Base-by-base conservation (phyloP, 1,140 invertebrate species). In the Conus betulinus region DNA sequence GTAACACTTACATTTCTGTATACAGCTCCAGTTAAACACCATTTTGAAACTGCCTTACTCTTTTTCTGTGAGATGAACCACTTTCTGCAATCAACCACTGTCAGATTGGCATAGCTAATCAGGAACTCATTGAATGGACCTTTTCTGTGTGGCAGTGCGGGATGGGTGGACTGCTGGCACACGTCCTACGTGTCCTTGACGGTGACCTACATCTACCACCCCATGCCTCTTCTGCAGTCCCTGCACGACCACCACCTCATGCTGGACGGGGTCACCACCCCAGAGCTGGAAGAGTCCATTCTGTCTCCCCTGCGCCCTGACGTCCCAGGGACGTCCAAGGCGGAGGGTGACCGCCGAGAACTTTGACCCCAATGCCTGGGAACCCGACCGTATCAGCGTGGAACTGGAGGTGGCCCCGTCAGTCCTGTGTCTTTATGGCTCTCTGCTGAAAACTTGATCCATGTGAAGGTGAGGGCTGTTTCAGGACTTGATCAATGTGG, bases 121-220 rank as follows among this genome's bases (percentile, higher is more conserved):
- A 39, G 39, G 39, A 39, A 3, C 39, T 39, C 39, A 39, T 39
- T 39, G 39, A 39, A 39, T 3, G 39, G 39, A 39, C 39, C 39
- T 39, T 39, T 39, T 71, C 11, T 25, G 10, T n/a, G 67, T 91
- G 92, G 10, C 92, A 97, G 96, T 93, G 96, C 96, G 91, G 98
- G 98, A 5, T 99, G 99, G 99, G 97, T 99, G 3, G 98, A 99
- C 93, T 99, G 98, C 94, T 99, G 98, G 98, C 97, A 97, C 20
- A 98, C 99, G 7, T 98, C 98, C 0, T 99, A 99, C 88, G 97
- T 98, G 39, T 98, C 98, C 6, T 95, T 99, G 23, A 98, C 97
- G 92, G 98, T 99, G 39, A 97, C 97, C 88, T 99, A 99, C 94
- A 97, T 96, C 1, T 99, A 99, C 94, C 98, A 99, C 95, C 98